A percentile compares a stretch with the other conserved stretches of the same genome.
phyloP scores from a whole-genome alignment of 2,113 vertebrate species.

The Oostethus manadensis region DNA sequence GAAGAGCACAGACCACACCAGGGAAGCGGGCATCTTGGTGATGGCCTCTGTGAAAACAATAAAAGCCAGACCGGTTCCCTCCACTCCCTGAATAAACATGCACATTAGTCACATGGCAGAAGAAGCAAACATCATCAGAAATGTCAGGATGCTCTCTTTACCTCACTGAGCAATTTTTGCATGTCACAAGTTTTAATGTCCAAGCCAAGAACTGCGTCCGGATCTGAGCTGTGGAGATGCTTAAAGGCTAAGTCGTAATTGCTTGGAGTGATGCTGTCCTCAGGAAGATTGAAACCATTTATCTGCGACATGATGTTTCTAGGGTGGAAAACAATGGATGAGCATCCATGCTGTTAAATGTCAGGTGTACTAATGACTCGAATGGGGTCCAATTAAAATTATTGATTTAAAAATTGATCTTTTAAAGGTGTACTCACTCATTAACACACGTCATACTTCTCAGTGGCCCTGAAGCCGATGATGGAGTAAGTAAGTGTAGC shows the following conservation, averaged over 20 bases:
- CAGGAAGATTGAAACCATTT: slow-evolving; percentile 55
- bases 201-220: slow-evolving; percentile 31
- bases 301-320: slow-evolving; percentile 60
- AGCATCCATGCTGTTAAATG: not conserved
- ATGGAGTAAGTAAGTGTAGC: slow-evolving; percentile 82
- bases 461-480: slow-evolving; percentile 83
- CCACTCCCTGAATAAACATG: slow-evolving; percentile 75
- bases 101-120: not conserved
- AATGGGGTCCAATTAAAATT: not conserved
- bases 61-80: slow-evolving; percentile 90
- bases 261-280: slow-evolving; percentile 45
- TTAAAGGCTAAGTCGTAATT: slow-evolving; percentile 37
- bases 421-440: slow-evolving; percentile 54
- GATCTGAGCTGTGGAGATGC: slow-evolving; percentile 45
- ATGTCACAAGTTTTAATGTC: slow-evolving; percentile 47
- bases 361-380: not conserved
- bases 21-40: slow-evolving; percentile 85
- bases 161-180: slow-evolving; percentile 57
- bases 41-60: slow-evolving; percentile 94
- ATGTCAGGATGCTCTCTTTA: not conserved
- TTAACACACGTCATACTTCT: slow-evolving; percentile 75
- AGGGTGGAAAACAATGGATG: not conserved
- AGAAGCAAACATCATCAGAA: not conserved
- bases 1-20: slow-evolving; percentile 87
- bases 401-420: not conserved